Base-by-base conservation (phyloP, 1,140 invertebrate genomes). In the Macrotrachela quadricornifera region DNA sequence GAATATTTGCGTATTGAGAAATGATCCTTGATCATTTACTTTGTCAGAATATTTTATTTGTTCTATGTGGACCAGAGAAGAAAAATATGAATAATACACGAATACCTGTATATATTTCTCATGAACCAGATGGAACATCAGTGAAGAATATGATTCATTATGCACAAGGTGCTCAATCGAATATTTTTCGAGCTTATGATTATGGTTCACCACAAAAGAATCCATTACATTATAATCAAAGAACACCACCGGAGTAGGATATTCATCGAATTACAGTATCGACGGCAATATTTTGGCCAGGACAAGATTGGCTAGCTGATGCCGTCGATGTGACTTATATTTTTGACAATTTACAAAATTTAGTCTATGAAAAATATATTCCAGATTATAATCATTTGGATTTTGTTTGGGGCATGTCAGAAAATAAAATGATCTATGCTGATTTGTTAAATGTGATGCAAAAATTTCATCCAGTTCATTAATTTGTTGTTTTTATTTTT, bases 121-220 rank as follows among this genome's bases (percentile, higher is more conserved):
- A 91, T 64, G 77, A 77, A 6, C 87, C 87, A 6, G 81, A 83
- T 1, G 85, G 85, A 9, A 75, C 83, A 1, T 82, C 84, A 0
- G 76, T 78, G 0, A 77, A 78, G 61, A 83, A 84, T 59, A 61
- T 88, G 10, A 69, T 80, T n/a, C 73, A 76, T 57, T 75, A 62
- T 59, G 69, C 63, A 18, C 74, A 75, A 61, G 57, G 42, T 10
- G 57, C 62, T 0, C 52, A 56, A 17, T 49, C 50, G 40, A 58
- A 60, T 10, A 58, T 59, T 10, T 70, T 62, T 51, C 60, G 62
- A 58, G 70, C 73, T 42, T 83, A 75, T 55, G 79, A 84, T 61
- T 82, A 78, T 59, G 80, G 80, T 4, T 55, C 58, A 0, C 15
- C 38, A 1, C 57, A 66, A 8, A 72, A 67, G 6, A 81, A 81